Evolutionary conservation across 2,888 invertebrate genomes (phyloP), one percentile per base, ranked within the genome.

Genomic region (Imbricaverruca yamaguchii): DNA sequence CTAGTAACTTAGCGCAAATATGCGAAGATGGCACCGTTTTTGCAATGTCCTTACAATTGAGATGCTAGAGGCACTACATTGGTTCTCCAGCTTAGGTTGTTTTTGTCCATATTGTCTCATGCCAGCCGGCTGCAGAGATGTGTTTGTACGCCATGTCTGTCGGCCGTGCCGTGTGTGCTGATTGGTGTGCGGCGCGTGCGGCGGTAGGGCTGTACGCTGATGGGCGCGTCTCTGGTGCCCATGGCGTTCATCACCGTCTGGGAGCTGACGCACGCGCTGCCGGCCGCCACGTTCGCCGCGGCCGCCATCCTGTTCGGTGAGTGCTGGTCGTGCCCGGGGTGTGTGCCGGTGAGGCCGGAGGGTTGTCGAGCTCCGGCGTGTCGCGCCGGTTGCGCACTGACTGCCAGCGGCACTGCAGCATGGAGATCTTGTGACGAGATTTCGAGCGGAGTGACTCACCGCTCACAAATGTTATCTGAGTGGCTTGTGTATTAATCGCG

Each of bases 161-260:
- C 56, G 56, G n/a, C 57, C 25, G 7, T 69, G 39, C 69, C 0
- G 13, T 39, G 39, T 39, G 39, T 39, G 4, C 39, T 39, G 39
- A 39, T 39, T 39, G 2, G 39, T 39, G 39, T 39, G 39, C 63
- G 25, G 67, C 67, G 25, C 18, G 53, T 69, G 39, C 1, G 15
- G 8, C 15, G 91, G 84, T 88, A 97, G 96, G 96, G 97, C 88
- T 98, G 97, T 87, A 94, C 96, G 39, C 89, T 93, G 63, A 87
- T 97, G 85, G 97, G 97, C 69, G 93, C 96, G 25, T 88, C 92
- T 74, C 92, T 96, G 83, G 92, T 96, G 79, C 97, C 97, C 21
- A 90, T 97, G 87, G 91, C 93, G 61, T 97, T 93, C 87, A 89
- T 96, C 82, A 94, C 92, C 80, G 92, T 96, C 77, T 95, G 95